Conservation (phyloP, 2,888 invertebrate genomes). For the Hofmannophila pseudospretella region DNA sequence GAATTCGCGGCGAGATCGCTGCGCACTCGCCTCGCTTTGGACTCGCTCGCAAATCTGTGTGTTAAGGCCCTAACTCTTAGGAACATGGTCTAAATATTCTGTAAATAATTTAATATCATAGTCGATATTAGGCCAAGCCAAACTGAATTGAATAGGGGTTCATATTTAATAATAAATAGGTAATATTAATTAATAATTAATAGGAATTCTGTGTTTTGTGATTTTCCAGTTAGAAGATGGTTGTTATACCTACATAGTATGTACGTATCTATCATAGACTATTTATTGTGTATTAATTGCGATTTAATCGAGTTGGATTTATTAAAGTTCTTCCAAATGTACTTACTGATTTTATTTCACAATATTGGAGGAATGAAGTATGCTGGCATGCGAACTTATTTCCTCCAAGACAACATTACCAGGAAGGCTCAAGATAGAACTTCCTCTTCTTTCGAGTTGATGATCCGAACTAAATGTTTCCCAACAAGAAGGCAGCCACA, state of each 20-base stretch:
- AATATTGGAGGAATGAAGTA: too few species aligned
- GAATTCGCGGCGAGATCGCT: too few species aligned
- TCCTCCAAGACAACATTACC: too few species aligned
- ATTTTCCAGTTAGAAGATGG: conserved; percentile 31
- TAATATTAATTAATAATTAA: conserved; percentile 1
- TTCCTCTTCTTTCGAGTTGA: too few species aligned
- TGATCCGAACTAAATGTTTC: too few species aligned
- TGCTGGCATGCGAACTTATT: too few species aligned
- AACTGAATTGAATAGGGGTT: conserved; percentile 8
- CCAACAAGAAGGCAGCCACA: too few species aligned
- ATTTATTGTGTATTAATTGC: conserved; percentile 37
- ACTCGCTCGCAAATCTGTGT: too few species aligned
- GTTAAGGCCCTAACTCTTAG: conserved; percentile 8
- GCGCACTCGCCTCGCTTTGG: too few species aligned
- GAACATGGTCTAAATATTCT: conserved; percentile 2
- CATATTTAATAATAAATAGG: background rate
- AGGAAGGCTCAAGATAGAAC: too few species aligned
- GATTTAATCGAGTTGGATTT: conserved; percentile 46
- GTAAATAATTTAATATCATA: conserved; percentile 7
- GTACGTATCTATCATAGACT: conserved; percentile 35
- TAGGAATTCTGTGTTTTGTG: conserved; percentile 1
- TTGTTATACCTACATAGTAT: conserved; percentile 37
- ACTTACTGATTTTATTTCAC: conserved; percentile 5
- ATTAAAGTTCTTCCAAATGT: conserved; percentile 66
- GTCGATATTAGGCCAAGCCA: conserved; percentile 8